Percentiles rank a stretch among this genome's conserved stretches.
Evolutionary conservation across 2,797 vertebrate species (phyloP).

Genomic region (Channallabes apus): DNA sequence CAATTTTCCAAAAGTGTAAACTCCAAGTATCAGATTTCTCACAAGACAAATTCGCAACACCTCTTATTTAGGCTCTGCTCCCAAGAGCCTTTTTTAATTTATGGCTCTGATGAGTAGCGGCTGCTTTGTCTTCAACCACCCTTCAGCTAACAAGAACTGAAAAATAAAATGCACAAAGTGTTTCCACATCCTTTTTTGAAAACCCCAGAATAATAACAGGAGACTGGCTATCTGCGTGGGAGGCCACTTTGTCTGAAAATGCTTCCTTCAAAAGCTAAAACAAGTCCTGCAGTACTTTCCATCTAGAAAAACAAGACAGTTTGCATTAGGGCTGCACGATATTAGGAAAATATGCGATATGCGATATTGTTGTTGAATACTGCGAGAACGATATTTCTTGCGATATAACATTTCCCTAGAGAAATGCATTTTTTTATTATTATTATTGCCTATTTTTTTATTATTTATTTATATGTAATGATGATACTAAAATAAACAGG

Average conservation of each 20-base stretch:
- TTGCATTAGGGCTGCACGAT: too few relatives aligned
- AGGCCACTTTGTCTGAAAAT: slow-evolving; percentile 20
- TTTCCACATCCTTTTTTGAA: slow-evolving; percentile 15
- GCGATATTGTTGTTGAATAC: too few relatives aligned
- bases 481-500: too few relatives aligned
- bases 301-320: neutral
- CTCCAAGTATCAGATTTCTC: neutral
- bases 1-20: slow-evolving; percentile 1
- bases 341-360: too few relatives aligned
- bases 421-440: too few relatives aligned
- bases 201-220: neutral
- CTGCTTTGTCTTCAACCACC: slow-evolving; percentile 42
- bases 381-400: too few relatives aligned
- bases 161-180: slow-evolving; percentile 14
- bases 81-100: slow-evolving; percentile 25
- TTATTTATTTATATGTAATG: too few relatives aligned
- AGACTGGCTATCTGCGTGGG: neutral
- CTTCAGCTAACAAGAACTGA: slow-evolving; percentile 21
- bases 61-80: neutral
- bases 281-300: neutral
- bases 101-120: slow-evolving; percentile 7
- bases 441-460: too few relatives aligned
- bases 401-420: too few relatives aligned
- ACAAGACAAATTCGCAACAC: slow-evolving; percentile 10
- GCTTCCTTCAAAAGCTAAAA: neutral